Percentiles rank a stretch among this genome's conserved stretches.
Conservation (phyloP, 1,140 invertebrate genomes). For the Lordiphosa clarofinis region DNA sequence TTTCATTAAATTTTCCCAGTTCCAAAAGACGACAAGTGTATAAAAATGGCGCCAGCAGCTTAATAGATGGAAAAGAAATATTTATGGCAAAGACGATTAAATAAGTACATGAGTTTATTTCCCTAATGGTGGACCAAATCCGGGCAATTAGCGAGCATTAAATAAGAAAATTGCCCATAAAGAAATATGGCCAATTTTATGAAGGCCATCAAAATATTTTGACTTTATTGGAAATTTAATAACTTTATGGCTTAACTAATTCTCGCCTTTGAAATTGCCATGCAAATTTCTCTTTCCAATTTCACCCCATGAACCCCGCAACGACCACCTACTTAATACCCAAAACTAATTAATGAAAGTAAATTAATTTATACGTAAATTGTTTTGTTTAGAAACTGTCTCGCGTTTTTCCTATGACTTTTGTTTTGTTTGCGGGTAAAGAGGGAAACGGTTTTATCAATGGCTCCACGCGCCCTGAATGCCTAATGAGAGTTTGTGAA, state of each 20-base stretch:
- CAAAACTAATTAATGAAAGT: constrained; percentile 56
- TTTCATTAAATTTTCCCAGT: constrained; percentile 51
- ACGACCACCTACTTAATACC: constrained; percentile 22
- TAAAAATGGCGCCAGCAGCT: constrained; percentile 53
- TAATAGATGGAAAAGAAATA: constrained; percentile 12
- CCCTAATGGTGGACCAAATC: no score
- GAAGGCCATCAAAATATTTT: constrained; percentile 36
- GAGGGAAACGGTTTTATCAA: constrained; percentile 36
- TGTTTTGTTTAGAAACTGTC: constrained; percentile 51
- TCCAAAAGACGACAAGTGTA: background rate
- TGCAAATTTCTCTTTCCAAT: constrained; percentile 38
- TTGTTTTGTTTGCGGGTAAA: background rate
- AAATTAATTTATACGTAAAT: constrained; percentile 61
- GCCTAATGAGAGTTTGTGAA: constrained; percentile 31
- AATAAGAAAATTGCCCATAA: no score
- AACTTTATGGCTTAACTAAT: no score
- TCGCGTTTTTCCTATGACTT: constrained; percentile 3
- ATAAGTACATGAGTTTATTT: no score
- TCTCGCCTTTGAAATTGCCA: constrained; percentile 25
- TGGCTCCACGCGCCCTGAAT: constrained; percentile 36
- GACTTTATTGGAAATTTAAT: background rate
- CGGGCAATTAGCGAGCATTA: no score
- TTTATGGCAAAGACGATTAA: constrained; percentile 8
- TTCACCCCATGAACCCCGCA: constrained; percentile 17
- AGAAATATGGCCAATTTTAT: constrained; percentile 11